Evolutionary conservation across 1,140 invertebrate genomes (phyloP).

Genomic region (Coptotermes formosanus): DNA sequence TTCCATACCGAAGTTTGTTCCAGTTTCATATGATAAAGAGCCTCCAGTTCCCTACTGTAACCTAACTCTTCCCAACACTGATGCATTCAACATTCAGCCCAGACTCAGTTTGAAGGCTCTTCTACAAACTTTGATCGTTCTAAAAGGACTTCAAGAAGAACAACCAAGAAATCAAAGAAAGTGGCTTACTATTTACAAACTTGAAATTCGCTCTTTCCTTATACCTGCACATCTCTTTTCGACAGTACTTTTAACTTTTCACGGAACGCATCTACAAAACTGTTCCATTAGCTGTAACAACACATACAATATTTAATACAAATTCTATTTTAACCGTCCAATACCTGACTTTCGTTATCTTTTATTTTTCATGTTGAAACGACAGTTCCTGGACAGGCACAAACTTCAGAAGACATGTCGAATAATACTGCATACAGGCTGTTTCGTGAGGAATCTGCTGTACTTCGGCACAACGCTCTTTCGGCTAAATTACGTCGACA

Average conservation of each 20-base stretch:
- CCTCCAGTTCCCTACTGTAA: not conserved
- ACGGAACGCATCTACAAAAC: not conserved
- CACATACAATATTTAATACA: not conserved
- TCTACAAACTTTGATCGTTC: slow-evolving; percentile 18
- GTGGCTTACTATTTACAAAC: not conserved
- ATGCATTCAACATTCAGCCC: not conserved
- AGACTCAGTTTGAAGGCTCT: not conserved
- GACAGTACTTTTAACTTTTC: not conserved
- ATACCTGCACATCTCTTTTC: slow-evolving; percentile 11
- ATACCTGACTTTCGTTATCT: not conserved
- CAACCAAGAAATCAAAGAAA: slow-evolving; percentile 9
- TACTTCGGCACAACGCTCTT: no score
- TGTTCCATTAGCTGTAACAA: slow-evolving; percentile 5
- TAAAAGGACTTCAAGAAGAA: not conserved
- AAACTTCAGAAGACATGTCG: no score
- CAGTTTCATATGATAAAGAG: slow-evolving; percentile 9
- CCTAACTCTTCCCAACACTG: not conserved
- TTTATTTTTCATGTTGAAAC: no score
- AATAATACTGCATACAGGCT: no score
- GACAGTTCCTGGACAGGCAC: no score
- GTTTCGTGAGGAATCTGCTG: no score
- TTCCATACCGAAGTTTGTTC: not conserved
- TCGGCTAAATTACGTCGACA: no score
- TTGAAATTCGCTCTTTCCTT: slow-evolving; percentile 7
- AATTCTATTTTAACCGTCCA: not conserved